These are phyloP conservation scores for Piscicola geometra DNA, from an alignment of 2,888 invertebrate genomes.

Conservation along the genomic window DNA sequence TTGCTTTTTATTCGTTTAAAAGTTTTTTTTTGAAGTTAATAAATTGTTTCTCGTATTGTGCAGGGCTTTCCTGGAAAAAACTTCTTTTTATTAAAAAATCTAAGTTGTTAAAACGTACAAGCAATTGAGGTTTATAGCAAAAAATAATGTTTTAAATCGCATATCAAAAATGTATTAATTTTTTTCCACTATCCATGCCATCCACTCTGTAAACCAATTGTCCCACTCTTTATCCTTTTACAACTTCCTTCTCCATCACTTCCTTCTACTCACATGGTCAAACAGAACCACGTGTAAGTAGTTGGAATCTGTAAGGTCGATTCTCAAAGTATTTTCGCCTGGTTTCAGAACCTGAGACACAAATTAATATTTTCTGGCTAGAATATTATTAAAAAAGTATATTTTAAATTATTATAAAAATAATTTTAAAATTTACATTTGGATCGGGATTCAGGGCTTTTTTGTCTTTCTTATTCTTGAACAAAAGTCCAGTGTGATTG, in stretches of 20 bases:
- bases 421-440: constrained; percentile 47
- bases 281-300: constrained; percentile 74
- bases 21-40: too few species aligned
- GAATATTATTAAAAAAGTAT: background rate
- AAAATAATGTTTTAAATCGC: too few species aligned
- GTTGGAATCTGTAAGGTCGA: constrained; percentile 63
- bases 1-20: too few species aligned
- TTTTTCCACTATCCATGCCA: too few species aligned
- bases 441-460: constrained; percentile 73
- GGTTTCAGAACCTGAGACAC: constrained; percentile 58
- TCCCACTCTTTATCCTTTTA: too few species aligned
- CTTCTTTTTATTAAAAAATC: too few species aligned
- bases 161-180: too few species aligned
- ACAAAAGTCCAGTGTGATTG: constrained; percentile 68
- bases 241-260: constrained; percentile 48
- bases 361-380: constrained; percentile 8
- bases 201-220: too few species aligned
- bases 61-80: too few species aligned
- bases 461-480: constrained; percentile 75
- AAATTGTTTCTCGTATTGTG: too few species aligned
- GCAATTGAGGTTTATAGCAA: too few species aligned
- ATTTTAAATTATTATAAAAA: background rate
- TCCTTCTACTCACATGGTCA: constrained; percentile 65
- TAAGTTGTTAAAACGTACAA: too few species aligned
- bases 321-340: constrained; percentile 67